Evolutionary conservation across 2,113 vertebrate species (phyloP).

Genomic region (Nibea coibor): DNA sequence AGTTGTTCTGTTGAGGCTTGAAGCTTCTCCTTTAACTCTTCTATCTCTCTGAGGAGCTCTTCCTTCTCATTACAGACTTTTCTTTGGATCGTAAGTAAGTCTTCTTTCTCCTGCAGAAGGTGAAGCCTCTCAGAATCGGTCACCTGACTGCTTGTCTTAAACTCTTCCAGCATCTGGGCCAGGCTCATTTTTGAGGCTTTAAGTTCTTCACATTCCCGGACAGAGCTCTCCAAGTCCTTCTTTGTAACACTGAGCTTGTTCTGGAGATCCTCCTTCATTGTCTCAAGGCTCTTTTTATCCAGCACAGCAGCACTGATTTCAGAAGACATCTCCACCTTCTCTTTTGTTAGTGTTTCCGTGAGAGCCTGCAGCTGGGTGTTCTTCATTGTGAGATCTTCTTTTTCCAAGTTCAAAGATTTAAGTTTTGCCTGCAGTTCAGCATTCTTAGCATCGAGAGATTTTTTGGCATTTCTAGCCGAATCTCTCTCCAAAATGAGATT

Average conservation of each 20-base stretch:
- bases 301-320: conserved; percentile 69
- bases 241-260: conserved; percentile 70
- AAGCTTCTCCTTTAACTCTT: conserved; percentile 82
- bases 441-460: conserved; percentile 79
- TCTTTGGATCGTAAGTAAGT: conserved; percentile 81
- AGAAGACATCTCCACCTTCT: conserved; percentile 71
- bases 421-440: conserved; percentile 80
- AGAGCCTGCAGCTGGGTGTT: conserved; percentile 80
- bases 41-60: conserved; percentile 82
- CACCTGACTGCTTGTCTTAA: conserved; percentile 85
- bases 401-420: conserved; percentile 80
- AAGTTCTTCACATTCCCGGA: conserved; percentile 82
- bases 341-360: conserved; percentile 80
- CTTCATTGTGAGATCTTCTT: conserved; percentile 78
- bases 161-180: conserved; percentile 86
- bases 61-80: conserved; percentile 86
- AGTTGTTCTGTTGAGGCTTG: conserved; percentile 71
- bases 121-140: conserved; percentile 85
- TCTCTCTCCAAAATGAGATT: conserved; percentile 81
- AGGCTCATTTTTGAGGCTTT: conserved; percentile 84
- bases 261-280: conserved; percentile 75
- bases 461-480: conserved; percentile 83
- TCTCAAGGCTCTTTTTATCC: conserved; percentile 80
- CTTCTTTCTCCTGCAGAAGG: conserved; percentile 90
- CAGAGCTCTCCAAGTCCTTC: conserved; percentile 75